Percentiles rank a stretch among this genome's conserved stretches.
Evolutionary conservation across 1,140 invertebrate species (phyloP).

Genomic region (Trichonephila clavipes): DNA sequence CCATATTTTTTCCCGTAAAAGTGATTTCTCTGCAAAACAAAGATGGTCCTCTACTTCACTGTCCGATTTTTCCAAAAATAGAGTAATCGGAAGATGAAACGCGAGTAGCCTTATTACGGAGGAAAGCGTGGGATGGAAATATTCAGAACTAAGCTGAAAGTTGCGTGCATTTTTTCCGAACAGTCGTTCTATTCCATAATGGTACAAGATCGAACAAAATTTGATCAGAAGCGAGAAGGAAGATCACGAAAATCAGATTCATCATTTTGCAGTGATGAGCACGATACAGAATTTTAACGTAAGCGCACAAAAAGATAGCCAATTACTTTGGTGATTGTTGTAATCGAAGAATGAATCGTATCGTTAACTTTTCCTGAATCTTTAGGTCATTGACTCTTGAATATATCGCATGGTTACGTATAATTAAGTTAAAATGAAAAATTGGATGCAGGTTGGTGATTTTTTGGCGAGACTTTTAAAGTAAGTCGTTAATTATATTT

Average conservation of each 20-base stretch:
- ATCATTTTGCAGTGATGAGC: not conserved
- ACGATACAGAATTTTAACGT: not conserved
- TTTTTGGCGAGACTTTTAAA: too few species aligned
- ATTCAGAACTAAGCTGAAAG: not conserved
- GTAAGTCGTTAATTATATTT: too few species aligned
- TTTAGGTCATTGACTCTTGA: too few species aligned
- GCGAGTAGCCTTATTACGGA: not conserved
- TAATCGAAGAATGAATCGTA: not conserved
- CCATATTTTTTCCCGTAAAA: too few species aligned
- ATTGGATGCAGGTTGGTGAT: too few species aligned
- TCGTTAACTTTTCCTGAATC: not conserved
- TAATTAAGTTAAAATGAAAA: too few species aligned
- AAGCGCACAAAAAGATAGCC: not conserved
- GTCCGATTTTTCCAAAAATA: not conserved
- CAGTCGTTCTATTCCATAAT: not conserved
- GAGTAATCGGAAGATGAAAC: not conserved
- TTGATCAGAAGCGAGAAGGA: not conserved
- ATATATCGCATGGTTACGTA: too few species aligned
- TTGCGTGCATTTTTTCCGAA: not conserved
- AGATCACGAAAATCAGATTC: not conserved
- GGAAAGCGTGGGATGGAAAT: not conserved
- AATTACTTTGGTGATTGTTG: not conserved
- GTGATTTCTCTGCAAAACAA: too few species aligned
- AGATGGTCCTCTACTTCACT: too few species aligned
- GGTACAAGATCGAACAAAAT: not conserved